Conservation (phyloP, 2,797 vertebrate species). For the Acridotheres tristis region DNA sequence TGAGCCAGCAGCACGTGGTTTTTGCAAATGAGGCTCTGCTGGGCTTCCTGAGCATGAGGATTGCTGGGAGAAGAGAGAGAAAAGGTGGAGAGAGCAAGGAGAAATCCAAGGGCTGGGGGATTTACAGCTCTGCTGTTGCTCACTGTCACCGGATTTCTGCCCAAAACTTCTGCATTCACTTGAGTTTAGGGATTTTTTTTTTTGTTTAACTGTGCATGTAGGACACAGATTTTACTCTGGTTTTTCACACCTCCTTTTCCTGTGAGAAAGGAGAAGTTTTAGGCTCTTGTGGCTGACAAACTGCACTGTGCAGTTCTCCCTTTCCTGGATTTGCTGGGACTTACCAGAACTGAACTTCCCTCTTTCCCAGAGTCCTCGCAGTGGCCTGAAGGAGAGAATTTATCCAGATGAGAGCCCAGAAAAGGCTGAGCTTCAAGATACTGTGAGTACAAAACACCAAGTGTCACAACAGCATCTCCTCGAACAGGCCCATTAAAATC, state of each 20-base stretch:
- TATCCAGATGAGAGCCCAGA: conserved; percentile 78
- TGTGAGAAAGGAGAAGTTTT: conserved; percentile 21
- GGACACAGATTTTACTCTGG: not conserved
- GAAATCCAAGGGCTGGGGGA: not conserved
- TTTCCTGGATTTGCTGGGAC: not conserved
- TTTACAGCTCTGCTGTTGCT: not conserved
- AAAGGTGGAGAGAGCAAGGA: not conserved
- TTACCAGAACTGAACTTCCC: not conserved
- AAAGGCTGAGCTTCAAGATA: conserved; percentile 76
- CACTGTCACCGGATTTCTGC: not conserved
- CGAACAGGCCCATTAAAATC: not conserved
- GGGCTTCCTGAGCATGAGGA: not conserved
- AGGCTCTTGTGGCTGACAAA: not conserved
- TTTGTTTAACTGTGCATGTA: not conserved
- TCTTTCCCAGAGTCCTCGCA: conserved; percentile 75
- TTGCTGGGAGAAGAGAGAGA: not conserved
- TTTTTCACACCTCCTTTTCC: not conserved
- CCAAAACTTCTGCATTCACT: not conserved
- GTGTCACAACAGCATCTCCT: not conserved
- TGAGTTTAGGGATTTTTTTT: accelerated
- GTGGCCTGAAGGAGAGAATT: conserved; percentile 73
- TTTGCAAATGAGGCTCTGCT: not conserved
- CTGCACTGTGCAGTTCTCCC: not conserved
- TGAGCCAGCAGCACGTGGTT: not conserved
- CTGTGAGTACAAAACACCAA: conserved; percentile 66